Percentiles rank a stretch among this genome's conserved stretches.
Conservation (phyloP, 2,113 vertebrate genomes). For the Myotis brandtii region DNA sequence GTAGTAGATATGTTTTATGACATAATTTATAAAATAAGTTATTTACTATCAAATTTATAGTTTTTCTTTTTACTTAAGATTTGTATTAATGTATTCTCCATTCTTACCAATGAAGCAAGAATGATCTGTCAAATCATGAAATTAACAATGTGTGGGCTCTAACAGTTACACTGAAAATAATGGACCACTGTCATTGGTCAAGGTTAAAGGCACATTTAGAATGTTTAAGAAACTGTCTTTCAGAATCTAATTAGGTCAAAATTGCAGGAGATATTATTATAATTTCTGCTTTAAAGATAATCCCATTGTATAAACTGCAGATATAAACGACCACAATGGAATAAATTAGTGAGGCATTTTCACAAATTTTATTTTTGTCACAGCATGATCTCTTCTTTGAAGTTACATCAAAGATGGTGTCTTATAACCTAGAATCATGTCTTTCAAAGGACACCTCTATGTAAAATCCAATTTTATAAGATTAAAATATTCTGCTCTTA, state of each 20-base stretch:
- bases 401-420: slow-evolving; percentile 41
- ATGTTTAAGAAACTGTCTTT: not conserved
- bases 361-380: slow-evolving; percentile 47
- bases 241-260: slow-evolving; percentile 36
- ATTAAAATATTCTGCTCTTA: not conserved
- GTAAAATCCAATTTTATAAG: not conserved
- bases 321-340: slow-evolving; percentile 49
- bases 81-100: not conserved
- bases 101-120: not conserved
- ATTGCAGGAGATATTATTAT: not conserved
- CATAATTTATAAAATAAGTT: not conserved
- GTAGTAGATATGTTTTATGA: not conserved
- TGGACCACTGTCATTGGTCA: not conserved
- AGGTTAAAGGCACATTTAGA: not conserved
- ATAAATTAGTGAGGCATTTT: slow-evolving; percentile 57
- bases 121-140: not conserved
- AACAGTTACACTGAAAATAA: slow-evolving; percentile 29
- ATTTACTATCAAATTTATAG: not conserved
- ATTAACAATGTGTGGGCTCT: not conserved
- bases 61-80: not conserved
- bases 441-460: not conserved
- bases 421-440: not conserved
- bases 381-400: slow-evolving; percentile 41
- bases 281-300: slow-evolving; percentile 46
- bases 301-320: not conserved